Conservation (phyloP, 2,113 vertebrate species). For the Bothrops jararaca region DNA sequence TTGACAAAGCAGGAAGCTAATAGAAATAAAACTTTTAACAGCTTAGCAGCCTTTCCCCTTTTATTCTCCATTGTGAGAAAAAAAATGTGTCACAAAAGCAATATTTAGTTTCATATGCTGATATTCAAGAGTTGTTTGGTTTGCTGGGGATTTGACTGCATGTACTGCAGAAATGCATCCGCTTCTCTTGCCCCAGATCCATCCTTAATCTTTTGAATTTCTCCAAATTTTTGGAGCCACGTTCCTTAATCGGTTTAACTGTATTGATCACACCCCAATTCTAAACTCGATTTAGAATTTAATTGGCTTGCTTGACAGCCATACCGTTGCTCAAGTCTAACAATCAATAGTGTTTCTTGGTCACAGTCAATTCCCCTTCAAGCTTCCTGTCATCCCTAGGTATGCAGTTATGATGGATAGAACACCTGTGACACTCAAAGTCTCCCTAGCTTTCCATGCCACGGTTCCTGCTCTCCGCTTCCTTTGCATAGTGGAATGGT, state of each 20-base stretch:
- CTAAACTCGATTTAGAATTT: constrained; percentile 10
- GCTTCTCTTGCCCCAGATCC: not conserved
- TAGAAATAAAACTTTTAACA: not conserved
- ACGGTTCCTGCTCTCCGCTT: not conserved
- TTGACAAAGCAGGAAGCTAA: not conserved
- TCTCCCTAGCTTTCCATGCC: not conserved
- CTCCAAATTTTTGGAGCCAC: constrained; percentile 24
- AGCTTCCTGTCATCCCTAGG: not conserved
- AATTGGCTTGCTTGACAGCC: not conserved
- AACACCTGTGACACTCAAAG: not conserved
- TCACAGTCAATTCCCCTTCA: not conserved
- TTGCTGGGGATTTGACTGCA: not conserved
- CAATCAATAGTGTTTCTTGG: not conserved
- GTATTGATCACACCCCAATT: not conserved
- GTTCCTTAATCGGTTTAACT: not conserved
- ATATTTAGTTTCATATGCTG: not conserved
- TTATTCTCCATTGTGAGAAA: not conserved
- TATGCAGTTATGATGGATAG: not conserved
- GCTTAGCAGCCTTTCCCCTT: not conserved
- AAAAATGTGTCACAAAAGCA: not conserved
- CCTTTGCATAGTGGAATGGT: not conserved
- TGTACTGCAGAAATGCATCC: not conserved
- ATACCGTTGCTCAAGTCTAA: rapidly evolving
- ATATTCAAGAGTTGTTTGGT: not conserved
- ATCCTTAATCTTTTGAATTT: constrained; percentile 39